Percentiles rank a stretch among this genome's conserved stretches.
phyloP scores from a whole-genome alignment of 2,888 invertebrate species.

The Drosophila koepferae region DNA sequence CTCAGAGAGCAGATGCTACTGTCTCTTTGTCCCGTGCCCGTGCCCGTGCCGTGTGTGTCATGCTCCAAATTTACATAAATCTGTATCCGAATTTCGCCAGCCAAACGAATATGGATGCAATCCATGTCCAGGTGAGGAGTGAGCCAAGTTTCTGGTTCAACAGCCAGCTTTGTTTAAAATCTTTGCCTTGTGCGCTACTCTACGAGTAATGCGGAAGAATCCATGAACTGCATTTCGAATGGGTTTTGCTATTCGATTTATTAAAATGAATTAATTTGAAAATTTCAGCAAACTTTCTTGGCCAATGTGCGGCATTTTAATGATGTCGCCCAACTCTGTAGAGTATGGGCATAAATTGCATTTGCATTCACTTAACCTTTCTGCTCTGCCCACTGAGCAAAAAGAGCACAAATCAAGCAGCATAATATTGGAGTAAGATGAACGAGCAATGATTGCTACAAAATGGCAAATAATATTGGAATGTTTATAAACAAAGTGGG shows the following conservation, averaged over 20 bases:
- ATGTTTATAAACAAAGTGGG: background rate
- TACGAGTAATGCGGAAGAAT: constrained; percentile 71
- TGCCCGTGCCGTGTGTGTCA: constrained; percentile 55
- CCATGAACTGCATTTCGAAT: constrained; percentile 51
- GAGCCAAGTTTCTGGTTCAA: constrained; percentile 53
- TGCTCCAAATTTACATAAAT: constrained; percentile 81
- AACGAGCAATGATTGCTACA: background rate
- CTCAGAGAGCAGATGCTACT: constrained; percentile 10
- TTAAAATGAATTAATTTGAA: constrained; percentile 82
- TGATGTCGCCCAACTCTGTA: constrained; percentile 54
- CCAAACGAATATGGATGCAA: constrained; percentile 61
- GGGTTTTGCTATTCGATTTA: constrained; percentile 64
- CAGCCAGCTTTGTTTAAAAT: constrained; percentile 69
- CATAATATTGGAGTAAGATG: background rate
- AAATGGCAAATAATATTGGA: background rate
- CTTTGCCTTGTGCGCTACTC: constrained; percentile 40
- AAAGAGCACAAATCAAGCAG: constrained; percentile 24
- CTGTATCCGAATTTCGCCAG: constrained; percentile 75
- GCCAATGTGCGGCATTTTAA: constrained; percentile 71
- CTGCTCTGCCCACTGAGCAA: constrained; percentile 32
- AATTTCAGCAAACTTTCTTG: constrained; percentile 56
- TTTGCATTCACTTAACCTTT: constrained; percentile 78
- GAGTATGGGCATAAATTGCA: constrained; percentile 59
- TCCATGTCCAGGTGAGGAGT: constrained; percentile 66
- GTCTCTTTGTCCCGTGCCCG: constrained; percentile 26